phyloP scores from a whole-genome alignment of 2,113 vertebrate genomes.

The Tachysurus vachellii region DNA sequence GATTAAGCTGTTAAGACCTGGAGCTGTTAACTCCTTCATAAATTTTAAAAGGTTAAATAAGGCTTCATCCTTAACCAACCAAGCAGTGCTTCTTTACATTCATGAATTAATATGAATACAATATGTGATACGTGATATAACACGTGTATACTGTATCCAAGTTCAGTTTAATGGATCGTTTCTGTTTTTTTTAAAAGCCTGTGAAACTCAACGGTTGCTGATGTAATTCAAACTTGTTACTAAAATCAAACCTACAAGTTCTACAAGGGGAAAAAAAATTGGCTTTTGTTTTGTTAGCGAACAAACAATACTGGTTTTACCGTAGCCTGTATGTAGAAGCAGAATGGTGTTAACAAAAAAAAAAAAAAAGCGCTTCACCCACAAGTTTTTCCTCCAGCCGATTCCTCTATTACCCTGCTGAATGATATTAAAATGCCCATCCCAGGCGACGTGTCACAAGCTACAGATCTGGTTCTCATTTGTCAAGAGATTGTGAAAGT shows the following conservation, averaged over 20 bases:
- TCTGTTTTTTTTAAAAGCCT: not conserved
- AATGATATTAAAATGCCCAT: slow-evolving; percentile 36
- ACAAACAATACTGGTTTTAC: slow-evolving; percentile 50
- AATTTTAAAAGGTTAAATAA: not conserved
- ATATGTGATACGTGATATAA: too few species aligned
- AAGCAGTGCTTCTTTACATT: not conserved
- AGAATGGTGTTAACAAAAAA: not conserved
- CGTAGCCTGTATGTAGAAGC: not conserved
- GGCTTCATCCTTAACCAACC: not conserved
- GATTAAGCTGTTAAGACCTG: not conserved
- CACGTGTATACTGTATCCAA: not conserved
- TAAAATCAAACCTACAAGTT: not conserved
- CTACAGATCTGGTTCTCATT: slow-evolving; percentile 60
- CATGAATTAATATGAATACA: not conserved
- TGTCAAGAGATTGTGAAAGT: slow-evolving; percentile 48
- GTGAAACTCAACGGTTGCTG: not conserved
- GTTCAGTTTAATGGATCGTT: not conserved
- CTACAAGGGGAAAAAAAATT: not conserved
- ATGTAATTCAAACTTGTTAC: not conserved
- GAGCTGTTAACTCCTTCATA: not conserved
- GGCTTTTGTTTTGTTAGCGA: not conserved
- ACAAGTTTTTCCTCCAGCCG: slow-evolving; percentile 29
- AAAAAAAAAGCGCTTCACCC: slow-evolving; percentile 8
- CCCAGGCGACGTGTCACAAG: slow-evolving; percentile 46
- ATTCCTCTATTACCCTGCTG: slow-evolving; percentile 45